Conservation (phyloP, 2,113 vertebrate genomes). For the Lichenostomus cassidix region DNA sequence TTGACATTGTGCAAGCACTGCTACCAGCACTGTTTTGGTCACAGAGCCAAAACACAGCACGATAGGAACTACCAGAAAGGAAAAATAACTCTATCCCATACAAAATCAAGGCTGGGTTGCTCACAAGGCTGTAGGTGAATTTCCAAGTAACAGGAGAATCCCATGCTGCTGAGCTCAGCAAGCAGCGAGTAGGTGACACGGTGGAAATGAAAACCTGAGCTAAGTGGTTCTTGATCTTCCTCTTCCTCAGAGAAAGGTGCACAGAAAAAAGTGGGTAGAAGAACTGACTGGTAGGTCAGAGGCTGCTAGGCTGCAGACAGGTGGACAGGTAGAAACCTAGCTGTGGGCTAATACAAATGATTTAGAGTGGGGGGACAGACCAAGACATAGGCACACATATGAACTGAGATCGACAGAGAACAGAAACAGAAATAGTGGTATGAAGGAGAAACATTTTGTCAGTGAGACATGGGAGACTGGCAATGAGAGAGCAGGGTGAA, state of each 20-base stretch:
- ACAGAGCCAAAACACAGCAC: background rate
- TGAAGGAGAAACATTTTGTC: background rate
- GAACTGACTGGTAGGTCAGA: background rate
- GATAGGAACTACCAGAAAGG: background rate
- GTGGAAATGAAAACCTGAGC: background rate
- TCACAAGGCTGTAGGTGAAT: background rate
- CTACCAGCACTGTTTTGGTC: background rate
- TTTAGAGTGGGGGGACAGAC: background rate
- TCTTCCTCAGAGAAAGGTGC: background rate
- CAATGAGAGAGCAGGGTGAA: background rate
- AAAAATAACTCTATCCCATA: background rate
- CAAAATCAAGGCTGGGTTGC: background rate
- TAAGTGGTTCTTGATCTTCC: background rate
- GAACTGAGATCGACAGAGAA: background rate
- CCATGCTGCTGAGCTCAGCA: background rate
- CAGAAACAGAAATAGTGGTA: background rate
- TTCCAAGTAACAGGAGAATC: background rate
- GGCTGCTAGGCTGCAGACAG: background rate
- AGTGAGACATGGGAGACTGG: background rate
- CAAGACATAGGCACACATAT: background rate
- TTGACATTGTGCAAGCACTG: background rate
- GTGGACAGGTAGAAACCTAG: background rate
- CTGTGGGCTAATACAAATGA: background rate
- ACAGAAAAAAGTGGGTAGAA: background rate
- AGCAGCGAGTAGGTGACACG: background rate